These are phyloP conservation scores for Globia sparganii DNA, from an alignment of 2,888 invertebrate species.

Conservation along the genomic window DNA sequence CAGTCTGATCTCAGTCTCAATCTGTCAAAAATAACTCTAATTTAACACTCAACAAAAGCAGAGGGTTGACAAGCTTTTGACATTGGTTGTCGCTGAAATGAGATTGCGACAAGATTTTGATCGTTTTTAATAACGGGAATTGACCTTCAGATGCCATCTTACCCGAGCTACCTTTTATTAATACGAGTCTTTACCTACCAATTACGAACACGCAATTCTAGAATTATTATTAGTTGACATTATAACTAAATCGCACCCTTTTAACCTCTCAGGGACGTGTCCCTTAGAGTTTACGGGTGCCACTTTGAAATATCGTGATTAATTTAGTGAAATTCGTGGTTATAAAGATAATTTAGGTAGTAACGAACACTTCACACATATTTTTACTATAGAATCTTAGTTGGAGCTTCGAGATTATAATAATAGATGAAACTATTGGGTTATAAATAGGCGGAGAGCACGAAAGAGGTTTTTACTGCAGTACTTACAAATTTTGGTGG, in stretches of 20 bases:
- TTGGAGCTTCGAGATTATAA: slow-evolving; percentile 16
- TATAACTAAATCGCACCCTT: background rate
- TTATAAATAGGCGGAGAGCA: background rate
- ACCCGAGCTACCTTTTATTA: too few relatives aligned
- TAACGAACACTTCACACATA: background rate
- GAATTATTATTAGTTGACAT: slow-evolving; percentile 22
- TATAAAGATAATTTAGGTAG: slow-evolving; percentile 21
- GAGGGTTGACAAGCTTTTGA: too few relatives aligned
- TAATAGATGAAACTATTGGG: background rate
- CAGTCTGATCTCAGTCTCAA: too few relatives aligned
- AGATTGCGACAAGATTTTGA: too few relatives aligned
- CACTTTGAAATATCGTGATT: slow-evolving; percentile 17
- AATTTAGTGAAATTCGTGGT: slow-evolving; percentile 19
- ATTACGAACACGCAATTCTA: slow-evolving; percentile 31
- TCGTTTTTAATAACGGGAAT: too few relatives aligned
- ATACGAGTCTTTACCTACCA: background rate
- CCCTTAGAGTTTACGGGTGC: background rate
- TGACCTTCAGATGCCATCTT: too few relatives aligned
- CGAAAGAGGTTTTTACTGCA: background rate
- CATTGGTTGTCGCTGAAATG: too few relatives aligned
- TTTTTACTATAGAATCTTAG: background rate
- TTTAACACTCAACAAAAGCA: too few relatives aligned
- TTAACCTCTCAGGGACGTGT: background rate
- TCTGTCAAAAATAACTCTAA: too few relatives aligned
- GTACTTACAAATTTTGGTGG: background rate